Conservation (phyloP, 2,888 invertebrate genomes). For the Cistogaster globosa region DNA sequence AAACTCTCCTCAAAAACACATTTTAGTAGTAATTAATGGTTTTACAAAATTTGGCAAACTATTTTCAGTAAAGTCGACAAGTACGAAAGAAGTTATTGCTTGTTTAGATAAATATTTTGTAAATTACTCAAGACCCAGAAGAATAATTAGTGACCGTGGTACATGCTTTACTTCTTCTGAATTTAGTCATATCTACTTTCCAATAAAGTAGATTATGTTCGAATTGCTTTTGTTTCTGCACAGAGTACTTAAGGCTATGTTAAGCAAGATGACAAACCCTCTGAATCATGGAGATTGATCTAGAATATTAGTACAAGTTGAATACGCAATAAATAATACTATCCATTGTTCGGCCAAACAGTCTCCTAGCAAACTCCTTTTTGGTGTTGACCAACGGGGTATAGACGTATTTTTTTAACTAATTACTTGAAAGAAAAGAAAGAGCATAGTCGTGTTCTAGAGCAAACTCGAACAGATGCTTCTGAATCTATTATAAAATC, state of each 20-base stretch:
- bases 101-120: constrained; percentile 32
- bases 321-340: constrained; percentile 75
- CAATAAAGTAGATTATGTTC: constrained; percentile 56
- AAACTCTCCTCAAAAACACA: too few relatives aligned
- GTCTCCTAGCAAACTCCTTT: too few relatives aligned
- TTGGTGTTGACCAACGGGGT: too few relatives aligned
- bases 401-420: too few relatives aligned
- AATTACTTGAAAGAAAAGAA: too few relatives aligned
- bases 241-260: constrained; percentile 48
- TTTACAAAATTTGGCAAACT: too few relatives aligned
- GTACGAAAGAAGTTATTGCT: constrained; percentile 15
- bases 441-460: constrained; percentile 7
- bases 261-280: constrained; percentile 57
- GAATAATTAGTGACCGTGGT: constrained; percentile 23
- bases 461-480: constrained; percentile 20
- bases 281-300: constrained; percentile 45
- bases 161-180: constrained; percentile 32
- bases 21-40: too few relatives aligned
- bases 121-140: constrained; percentile 32
- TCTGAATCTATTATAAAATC: constrained; percentile 38
- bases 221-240: constrained; percentile 52
- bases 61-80: constrained; percentile 11
- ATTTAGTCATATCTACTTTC: constrained; percentile 13
- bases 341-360: constrained; percentile 73
- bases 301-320: constrained; percentile 64